These are phyloP conservation scores for Peromyscus melanophrys DNA, from an alignment of 2,797 vertebrate species.

Conservation along the genomic window DNA sequence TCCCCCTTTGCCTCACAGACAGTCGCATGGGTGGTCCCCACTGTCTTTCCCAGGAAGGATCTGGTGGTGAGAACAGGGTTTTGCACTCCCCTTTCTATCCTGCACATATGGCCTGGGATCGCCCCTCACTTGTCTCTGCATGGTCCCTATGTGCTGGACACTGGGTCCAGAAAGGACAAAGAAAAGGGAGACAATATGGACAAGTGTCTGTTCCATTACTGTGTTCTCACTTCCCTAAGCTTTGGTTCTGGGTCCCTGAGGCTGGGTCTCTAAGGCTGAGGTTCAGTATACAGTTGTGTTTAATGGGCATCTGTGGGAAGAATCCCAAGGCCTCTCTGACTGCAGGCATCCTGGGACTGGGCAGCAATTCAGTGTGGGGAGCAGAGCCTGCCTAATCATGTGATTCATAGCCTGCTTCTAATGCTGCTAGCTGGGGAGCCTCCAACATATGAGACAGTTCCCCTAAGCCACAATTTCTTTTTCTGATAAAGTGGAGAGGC, in stretches of 20 bases:
- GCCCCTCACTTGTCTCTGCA: not conserved
- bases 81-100: constrained; percentile 1
- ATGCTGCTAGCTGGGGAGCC: not conserved
- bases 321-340: not conserved
- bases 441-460: not conserved
- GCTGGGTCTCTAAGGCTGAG: not conserved
- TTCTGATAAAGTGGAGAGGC: constrained; percentile 14
- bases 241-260: constrained; percentile 19
- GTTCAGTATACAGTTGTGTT: not conserved
- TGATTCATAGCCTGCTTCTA: not conserved
- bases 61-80: constrained; percentile 41
- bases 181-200: not conserved
- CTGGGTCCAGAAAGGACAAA: not conserved
- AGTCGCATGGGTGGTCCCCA: not conserved
- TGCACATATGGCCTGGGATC: not conserved
- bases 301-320: not conserved
- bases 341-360: not conserved
- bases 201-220: not conserved
- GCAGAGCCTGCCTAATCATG: not conserved
- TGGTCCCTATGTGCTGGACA: not conserved
- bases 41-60: not conserved
- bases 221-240: not conserved
- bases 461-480: not conserved
- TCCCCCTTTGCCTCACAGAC: not conserved
- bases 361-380: not conserved